Base-by-base conservation (phyloP, 2,888 invertebrate species). In the Heliconius charithonia region DNA sequence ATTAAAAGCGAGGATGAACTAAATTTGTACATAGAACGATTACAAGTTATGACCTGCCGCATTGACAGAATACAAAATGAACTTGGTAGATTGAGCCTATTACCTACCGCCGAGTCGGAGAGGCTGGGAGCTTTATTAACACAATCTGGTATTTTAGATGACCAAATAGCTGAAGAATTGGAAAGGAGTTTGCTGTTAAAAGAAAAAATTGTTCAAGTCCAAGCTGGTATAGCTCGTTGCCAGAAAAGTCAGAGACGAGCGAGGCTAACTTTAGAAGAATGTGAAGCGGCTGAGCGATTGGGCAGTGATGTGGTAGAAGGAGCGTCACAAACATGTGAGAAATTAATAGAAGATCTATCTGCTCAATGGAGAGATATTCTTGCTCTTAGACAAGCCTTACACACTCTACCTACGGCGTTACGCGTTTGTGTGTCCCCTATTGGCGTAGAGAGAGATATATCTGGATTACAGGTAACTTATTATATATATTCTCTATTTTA, bases 1-100 rank as follows among this genome's bases (percentile, higher is more conserved):
- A 96, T 98, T 69, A 97, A 97, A 87, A 97, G 96, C 76, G 97
- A 97, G 85, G 98, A 98, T 84, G 98, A 98, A 86, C 93, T 98
- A 0, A 96, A 97, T 84, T 93, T 98, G 10, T 98, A 98, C 86
- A 97, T 98, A 13, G 97, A 98, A 89, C 95, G 97, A 75, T 92
- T 98, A 13, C 97, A 98, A 91, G 97, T 98, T 0, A 95, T 97
- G 90, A 96, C 96, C 62, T 96, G 96, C 4, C 96, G 97, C 22
- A 96, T 97, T n/a, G 97, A 97, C 77, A 95, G 97, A 73, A 97
- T 98, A 82, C 97, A 97, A 86, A 97, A 97, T 86, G 97, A 98
- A 88, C 92, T 98, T 32, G 97, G 97, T 0, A 95, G 97, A 79
- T 91, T 97, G 69, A 97, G 97, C 62, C 92, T 98, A 65, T 91